Evolutionary conservation across 2,113 vertebrate species (phyloP).

Genomic region (Xerus inauris): DNA sequence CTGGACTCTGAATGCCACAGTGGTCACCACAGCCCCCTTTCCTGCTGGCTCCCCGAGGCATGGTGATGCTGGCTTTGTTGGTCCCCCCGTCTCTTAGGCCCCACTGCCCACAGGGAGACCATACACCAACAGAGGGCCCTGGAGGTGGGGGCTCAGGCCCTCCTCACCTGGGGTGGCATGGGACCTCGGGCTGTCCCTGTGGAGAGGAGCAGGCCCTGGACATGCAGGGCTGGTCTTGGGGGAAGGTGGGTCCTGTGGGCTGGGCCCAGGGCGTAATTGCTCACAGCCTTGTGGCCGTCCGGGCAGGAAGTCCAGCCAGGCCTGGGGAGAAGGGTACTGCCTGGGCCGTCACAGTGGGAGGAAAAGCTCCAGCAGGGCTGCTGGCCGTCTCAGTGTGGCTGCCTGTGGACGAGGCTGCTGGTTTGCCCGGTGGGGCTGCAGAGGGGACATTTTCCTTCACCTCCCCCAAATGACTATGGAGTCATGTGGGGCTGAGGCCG

Average conservation of each 20-base stretch:
- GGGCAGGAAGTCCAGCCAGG: background rate
- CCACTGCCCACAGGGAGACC: too few relatives aligned
- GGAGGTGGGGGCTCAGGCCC: background rate
- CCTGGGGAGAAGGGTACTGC: rapidly evolving
- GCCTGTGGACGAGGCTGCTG: too few relatives aligned
- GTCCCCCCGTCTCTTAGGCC: background rate
- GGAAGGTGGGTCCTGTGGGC: background rate
- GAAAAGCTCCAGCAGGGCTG: too few relatives aligned
- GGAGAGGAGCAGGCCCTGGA: background rate
- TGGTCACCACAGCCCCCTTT: too few relatives aligned
- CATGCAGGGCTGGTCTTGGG: background rate
- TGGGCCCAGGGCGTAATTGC: background rate
- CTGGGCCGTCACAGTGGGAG: background rate
- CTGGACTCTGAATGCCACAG: too few relatives aligned
- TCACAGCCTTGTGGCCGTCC: rapidly evolving
- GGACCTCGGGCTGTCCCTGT: background rate
- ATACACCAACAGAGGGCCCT: too few relatives aligned
- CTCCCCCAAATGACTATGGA: background rate
- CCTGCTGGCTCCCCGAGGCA: rapidly evolving
- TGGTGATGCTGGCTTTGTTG: rapidly evolving
- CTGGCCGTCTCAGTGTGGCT: too few relatives aligned
- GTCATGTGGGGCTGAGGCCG: background rate
- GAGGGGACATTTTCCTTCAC: rapidly evolving
- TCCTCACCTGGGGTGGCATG: rapidly evolving
- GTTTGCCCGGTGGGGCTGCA: background rate